Percentiles rank a stretch among this genome's conserved stretches.
Evolutionary conservation across 64 coral and sea anemone genomes (phyloP).

Genomic region (Stichodactyla mertensii): DNA sequence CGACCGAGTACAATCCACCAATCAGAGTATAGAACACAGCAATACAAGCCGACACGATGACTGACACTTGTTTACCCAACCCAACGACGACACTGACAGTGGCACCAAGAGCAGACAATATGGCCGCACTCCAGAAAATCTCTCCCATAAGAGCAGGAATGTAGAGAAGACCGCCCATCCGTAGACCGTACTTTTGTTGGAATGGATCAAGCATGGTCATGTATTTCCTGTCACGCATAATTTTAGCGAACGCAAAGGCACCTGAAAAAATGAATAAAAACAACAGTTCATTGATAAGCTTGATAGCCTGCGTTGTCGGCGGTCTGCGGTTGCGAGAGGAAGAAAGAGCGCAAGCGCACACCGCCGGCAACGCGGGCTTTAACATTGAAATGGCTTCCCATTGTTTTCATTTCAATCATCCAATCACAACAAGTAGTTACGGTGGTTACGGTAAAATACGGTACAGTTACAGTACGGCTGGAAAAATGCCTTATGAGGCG

Average conservation of each 20-base stretch:
- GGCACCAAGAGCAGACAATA: conserved; percentile 74
- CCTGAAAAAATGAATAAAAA: conserved; percentile 27
- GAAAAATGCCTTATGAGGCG: too few species aligned
- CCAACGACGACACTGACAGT: conserved; percentile 73
- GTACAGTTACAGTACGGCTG: too few species aligned
- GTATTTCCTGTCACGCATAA: conserved; percentile 68
- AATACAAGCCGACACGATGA: conserved; percentile 61
- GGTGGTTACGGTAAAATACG: too few species aligned
- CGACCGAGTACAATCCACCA: conserved; percentile 94
- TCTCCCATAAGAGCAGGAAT: conserved; percentile 49
- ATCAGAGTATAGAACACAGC: conserved; percentile 79
- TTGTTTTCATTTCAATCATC: too few species aligned
- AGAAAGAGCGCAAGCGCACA: too few species aligned
- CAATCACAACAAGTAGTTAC: too few species aligned
- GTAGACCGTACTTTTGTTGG: conserved; percentile 69
- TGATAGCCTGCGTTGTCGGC: too few species aligned
- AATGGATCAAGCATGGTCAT: conserved; percentile 80
- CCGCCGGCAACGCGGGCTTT: too few species aligned
- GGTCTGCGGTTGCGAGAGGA: too few species aligned
- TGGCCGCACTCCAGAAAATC: conserved; percentile 65
- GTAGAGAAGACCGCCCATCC: conserved; percentile 67
- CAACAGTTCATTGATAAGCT: too few species aligned
- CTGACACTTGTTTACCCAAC: conserved; percentile 43
- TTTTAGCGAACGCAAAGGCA: conserved; percentile 81
- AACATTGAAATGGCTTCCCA: too few species aligned